Base-by-base conservation (phyloP, 1,140 invertebrate genomes). In the Mycetomoellerius zeteki region DNA sequence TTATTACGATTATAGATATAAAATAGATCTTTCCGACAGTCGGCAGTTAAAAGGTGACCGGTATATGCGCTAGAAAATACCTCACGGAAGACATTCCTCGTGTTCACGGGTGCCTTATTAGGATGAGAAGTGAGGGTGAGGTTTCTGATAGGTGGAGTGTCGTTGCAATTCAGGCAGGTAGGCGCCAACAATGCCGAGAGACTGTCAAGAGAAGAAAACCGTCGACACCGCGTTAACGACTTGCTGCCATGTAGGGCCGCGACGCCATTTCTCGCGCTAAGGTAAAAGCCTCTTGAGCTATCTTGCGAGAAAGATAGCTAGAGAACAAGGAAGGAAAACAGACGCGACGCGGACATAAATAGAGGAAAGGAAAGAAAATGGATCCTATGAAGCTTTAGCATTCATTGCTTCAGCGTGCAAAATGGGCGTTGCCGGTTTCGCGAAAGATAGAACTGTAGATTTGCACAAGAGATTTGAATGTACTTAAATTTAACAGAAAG, bases 201-300 rank as follows among this genome's bases (percentile, higher is more conserved):
- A 88, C 84, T 92, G 91, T 89, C 91, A 91, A 85, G 88, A 81
- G 84, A 54, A 90, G 91, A 85, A 91, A 91, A 92, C 77, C 86
- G 89, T 91, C 89, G 91, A 92, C 91, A 88, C 75, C 88, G 88
- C 91, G 91, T 92, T 92, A 92, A 92, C 91, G 89, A 90, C 90
- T 91, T 84, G 86, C 77, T 85, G 88, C 91, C 91, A 91, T 92
- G 90, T 92, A 91, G 86, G 89, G 89, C 67, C 27, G 37, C 86
- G 72, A 69, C 86, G 90, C 90, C 89, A 86, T 91, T 90, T 90
- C 89, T 88, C 89, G 88, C 85, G 86, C 75, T 84, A 89, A 87
- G 89, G 88, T 87, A 86, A 86, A 89, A 89, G 60, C 77, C 88
- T 89, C 88, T 72, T 67, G 88, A 58, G 72, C 21, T 69, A 69